phyloP scores from a whole-genome alignment of 2,113 vertebrate species.

The Crotalus helleri region DNA sequence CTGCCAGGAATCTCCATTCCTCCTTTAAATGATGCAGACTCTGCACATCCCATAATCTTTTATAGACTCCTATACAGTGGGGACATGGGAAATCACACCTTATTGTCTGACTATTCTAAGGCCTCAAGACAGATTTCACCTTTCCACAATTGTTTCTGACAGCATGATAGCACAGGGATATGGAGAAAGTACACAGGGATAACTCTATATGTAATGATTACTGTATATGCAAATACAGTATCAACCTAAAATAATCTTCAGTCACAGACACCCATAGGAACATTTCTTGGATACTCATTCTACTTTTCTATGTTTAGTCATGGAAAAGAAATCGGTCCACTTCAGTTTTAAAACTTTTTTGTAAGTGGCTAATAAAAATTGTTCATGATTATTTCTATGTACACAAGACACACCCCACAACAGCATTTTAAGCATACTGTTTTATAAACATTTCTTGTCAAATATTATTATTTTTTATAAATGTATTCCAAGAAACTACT shows the following conservation, averaged over 20 bases:
- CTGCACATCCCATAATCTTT: constrained; percentile 15
- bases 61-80: background rate
- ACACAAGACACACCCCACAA: background rate
- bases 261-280: background rate
- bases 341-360: background rate
- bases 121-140: background rate
- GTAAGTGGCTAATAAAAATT: background rate
- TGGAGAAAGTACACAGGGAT: background rate
- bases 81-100: background rate
- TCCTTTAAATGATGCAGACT: constrained; percentile 21
- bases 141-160: background rate
- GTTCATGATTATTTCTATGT: background rate
- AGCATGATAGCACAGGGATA: background rate
- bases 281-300: background rate
- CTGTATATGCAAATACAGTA: background rate
- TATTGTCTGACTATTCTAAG: background rate
- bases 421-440: background rate
- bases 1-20: constrained; percentile 18
- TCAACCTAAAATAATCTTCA: background rate
- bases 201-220: background rate
- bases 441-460: background rate
- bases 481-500: background rate
- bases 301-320: background rate
- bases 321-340: background rate
- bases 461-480: background rate